Evolutionary conservation across 2,888 invertebrate genomes (phyloP), one percentile per base, ranked within the genome.

Genomic region (Isotomurus palustris): DNA sequence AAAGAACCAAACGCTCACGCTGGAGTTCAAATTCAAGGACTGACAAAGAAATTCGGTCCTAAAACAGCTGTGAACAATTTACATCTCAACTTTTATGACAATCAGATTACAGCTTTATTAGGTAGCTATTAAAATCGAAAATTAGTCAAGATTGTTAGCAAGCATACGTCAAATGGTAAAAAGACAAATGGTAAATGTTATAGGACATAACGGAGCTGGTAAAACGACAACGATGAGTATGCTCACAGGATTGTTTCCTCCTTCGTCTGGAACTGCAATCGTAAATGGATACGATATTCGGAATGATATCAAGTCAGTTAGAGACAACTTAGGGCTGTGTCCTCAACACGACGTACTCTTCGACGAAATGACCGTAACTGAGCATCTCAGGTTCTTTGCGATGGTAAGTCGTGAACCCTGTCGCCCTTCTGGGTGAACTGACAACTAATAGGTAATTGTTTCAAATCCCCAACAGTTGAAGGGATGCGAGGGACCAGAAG

Each of bases 321-420:
- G 89, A 35, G 80, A 50, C 4, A 50, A 38, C 19, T 24, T 50
- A 5, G 94, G 95, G 0, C 81, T 92, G 50, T 96, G 95, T 75
- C 92, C 95, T 0, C 91, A 95, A 73, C 86, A 92, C 74, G 88
- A 92, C 75, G 81, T 93, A 60, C 80, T 87, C 44, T 91, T 92
- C 77, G 82, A 85, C 12, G 85, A 88, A 72, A 80, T 94, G 61
- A 90, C 86, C 1, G 88, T 91, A 10, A 73, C 80, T 14, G 86
- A 94, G 72, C 92, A 94, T 75, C 78, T 91, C 35, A 74, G 82
- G 69, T 90, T 94, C 76, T 93, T 91, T 73, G 24, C 21, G 17
- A n/a, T 40, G 6, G 8, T 40, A 32, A 10, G 12, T 32, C 32
- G 8, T 32, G 12, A 32, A 12, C n/a, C n/a, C n/a, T n/a, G n/a